Conservation (phyloP, 2,888 invertebrate species). For the Pristionchus mayeri region DNA sequence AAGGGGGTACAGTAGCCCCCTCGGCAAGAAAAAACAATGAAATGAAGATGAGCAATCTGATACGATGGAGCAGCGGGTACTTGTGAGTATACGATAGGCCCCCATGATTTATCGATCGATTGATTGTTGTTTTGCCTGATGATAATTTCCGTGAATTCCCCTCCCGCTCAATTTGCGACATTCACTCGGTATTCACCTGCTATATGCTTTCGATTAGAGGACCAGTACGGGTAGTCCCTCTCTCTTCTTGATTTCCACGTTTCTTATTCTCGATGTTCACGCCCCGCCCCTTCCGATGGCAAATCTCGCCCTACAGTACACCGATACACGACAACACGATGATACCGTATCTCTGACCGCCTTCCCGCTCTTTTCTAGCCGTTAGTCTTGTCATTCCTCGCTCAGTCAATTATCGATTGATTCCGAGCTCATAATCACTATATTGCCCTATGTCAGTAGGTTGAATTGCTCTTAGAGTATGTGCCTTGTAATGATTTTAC, state of each 20-base stretch:
- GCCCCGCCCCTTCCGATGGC: not conserved
- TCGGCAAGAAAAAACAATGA: constrained; percentile 74
- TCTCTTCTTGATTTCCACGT: too few relatives aligned
- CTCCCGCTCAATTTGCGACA: not conserved
- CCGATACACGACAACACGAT: constrained; percentile 31
- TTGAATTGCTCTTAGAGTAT: constrained; percentile 26
- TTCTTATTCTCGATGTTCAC: not conserved
- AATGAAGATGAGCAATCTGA: constrained; percentile 72
- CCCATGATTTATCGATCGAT: not conserved
- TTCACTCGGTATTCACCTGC: not conserved
- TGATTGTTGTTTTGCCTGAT: not conserved
- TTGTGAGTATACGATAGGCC: constrained; percentile 53
- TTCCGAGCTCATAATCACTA: not conserved
- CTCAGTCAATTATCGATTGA: constrained; percentile 12
- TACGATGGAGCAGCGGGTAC: constrained; percentile 75
- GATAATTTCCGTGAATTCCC: not conserved
- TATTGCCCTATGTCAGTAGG: not conserved
- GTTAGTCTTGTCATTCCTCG: constrained; percentile 28
- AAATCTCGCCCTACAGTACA: constrained; percentile 42
- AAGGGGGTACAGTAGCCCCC: constrained; percentile 52
- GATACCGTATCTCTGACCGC: constrained; percentile 14
- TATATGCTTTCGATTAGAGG: constrained; percentile 12
- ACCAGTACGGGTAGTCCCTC: constrained; percentile 22
- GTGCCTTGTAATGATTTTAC: not conserved
- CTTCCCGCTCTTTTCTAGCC: not conserved